Evolutionary conservation across 2,113 vertebrate species (phyloP).

Genomic region (Eptesicus fuscus): DNA sequence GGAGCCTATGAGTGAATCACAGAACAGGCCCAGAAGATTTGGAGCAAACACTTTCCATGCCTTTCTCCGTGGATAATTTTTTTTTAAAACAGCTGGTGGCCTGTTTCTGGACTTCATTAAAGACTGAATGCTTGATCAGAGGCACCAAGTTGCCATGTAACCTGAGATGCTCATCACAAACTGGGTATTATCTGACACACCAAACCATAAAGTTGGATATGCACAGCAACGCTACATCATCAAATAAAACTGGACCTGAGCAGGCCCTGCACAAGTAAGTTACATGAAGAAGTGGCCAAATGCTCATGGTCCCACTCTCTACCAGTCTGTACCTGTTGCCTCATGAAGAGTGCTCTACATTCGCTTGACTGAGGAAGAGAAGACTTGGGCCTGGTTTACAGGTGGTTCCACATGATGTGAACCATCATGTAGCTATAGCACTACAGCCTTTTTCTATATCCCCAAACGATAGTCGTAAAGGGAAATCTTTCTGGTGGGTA

Average conservation of each 20-base stretch:
- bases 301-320: background rate
- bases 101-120: background rate
- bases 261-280: background rate
- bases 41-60: background rate
- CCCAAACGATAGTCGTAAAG: too few species aligned
- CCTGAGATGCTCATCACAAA: too few species aligned
- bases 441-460: too few species aligned
- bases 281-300: background rate
- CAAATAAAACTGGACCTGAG: background rate
- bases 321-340: background rate
- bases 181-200: too few species aligned
- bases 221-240: too few species aligned
- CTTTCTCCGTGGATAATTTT: background rate
- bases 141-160: too few species aligned
- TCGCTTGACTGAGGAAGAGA: background rate
- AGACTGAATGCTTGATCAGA: background rate
- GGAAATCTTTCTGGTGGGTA: too few species aligned
- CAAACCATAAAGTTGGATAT: too few species aligned
- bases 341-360: background rate
- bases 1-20: background rate
- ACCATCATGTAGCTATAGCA: too few species aligned
- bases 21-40: background rate
- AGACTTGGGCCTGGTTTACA: background rate
- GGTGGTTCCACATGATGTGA: background rate
- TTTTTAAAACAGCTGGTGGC: background rate